Evolutionary conservation across 1,140 invertebrate genomes (phyloP).

Genomic region (Penaeus indicus): DNA sequence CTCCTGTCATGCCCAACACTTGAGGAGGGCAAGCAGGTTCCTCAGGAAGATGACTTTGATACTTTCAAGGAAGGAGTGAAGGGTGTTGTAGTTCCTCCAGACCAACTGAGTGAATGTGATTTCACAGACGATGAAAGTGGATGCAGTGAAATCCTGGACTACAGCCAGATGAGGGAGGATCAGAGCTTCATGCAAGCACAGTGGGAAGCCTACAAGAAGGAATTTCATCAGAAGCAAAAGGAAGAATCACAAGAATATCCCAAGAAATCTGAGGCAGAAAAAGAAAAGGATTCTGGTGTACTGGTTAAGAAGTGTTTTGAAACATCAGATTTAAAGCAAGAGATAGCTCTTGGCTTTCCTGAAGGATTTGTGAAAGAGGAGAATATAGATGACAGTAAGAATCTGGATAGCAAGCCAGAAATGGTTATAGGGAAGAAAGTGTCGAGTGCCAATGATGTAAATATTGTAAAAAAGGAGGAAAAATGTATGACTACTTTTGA

Average conservation of each 20-base stretch:
- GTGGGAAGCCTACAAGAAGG: conserved; percentile 47
- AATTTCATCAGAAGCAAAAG: conserved; percentile 11
- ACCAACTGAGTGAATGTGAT: conserved; percentile 64
- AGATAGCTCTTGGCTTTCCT: neutral
- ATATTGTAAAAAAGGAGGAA: conserved; percentile 15
- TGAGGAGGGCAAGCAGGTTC: too few species aligned
- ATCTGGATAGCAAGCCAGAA: too few species aligned
- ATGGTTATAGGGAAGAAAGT: neutral
- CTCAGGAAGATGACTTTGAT: conserved; percentile 1
- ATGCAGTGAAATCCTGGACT: conserved; percentile 60
- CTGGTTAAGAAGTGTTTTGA: neutral
- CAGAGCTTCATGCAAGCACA: conserved; percentile 56
- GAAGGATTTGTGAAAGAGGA: conserved; percentile 17
- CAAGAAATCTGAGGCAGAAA: neutral
- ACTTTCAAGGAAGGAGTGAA: neutral
- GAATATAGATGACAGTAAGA: neutral
- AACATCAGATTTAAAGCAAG: conserved; percentile 6
- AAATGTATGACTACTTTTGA: neutral
- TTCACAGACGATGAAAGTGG: conserved; percentile 61
- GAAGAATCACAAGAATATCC: neutral
- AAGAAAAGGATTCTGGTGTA: neutral
- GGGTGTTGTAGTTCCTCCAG: conserved; percentile 59
- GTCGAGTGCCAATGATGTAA: conserved; percentile 49
- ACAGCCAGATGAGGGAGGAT: conserved; percentile 53
- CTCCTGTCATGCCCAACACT: neutral